A percentile compares a stretch with the other conserved stretches of the same genome.
Evolutionary conservation across 1,140 invertebrate species (phyloP).

Genomic region (Antheraea mylitta): DNA sequence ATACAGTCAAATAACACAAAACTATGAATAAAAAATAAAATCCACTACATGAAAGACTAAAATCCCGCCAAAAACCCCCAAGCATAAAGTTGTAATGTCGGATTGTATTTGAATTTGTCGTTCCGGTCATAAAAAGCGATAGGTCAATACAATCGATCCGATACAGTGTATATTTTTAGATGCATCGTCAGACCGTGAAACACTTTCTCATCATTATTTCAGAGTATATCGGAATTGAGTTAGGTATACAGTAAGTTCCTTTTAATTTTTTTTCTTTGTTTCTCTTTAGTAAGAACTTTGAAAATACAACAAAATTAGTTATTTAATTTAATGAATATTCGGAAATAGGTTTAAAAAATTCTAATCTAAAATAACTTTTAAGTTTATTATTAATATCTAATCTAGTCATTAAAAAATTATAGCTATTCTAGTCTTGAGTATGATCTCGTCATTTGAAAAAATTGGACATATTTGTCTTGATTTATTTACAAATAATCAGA

Average conservation of each 20-base stretch:
- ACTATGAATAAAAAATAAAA: no score
- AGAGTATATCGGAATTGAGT: conserved; percentile 46
- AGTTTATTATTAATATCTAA: neutral
- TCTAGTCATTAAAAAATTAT: neutral
- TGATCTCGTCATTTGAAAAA: neutral
- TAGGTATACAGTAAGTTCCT: conserved; percentile 16
- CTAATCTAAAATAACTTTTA: no score
- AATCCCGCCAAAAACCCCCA: no score
- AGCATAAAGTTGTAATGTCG: no score
- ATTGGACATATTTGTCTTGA: neutral
- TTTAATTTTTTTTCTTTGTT: neutral
- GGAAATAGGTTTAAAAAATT: no score
- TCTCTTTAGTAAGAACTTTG: neutral
- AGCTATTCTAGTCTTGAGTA: conserved; percentile 14
- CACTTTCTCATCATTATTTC: conserved; percentile 62
- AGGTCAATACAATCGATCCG: conserved; percentile 57
- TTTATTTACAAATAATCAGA: neutral
- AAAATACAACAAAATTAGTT: no score
- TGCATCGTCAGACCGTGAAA: conserved; percentile 37
- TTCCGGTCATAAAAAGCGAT: conserved; percentile 20
- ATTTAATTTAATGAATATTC: no score
- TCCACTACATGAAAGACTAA: no score
- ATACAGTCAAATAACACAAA: no score
- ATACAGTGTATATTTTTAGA: conserved; percentile 67
- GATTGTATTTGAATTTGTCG: no score